Conservation (phyloP, 2,113 vertebrate species). For the Penelope pileata region DNA sequence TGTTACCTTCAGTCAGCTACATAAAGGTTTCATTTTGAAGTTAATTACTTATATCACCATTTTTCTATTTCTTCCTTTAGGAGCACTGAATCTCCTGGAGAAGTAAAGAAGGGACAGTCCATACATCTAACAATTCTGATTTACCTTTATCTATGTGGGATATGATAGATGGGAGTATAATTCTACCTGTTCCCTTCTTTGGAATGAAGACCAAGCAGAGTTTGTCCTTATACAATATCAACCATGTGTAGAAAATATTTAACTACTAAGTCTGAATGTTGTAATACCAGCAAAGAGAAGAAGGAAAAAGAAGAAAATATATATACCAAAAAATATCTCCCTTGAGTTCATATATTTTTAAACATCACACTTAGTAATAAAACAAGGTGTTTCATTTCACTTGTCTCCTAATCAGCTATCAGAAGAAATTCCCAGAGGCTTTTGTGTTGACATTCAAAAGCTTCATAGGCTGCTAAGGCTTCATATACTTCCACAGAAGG, state of each 20-base stretch:
- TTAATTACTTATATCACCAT: neutral
- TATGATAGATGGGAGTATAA: neutral
- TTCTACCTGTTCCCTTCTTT: neutral
- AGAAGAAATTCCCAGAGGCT: constrained; percentile 46
- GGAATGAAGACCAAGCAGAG: neutral
- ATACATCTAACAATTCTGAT: neutral
- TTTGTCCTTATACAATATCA: neutral
- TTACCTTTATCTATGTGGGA: neutral
- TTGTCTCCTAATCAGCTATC: constrained; percentile 65
- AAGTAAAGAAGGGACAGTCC: neutral
- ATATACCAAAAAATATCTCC: neutral
- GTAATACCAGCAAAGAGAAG: neutral
- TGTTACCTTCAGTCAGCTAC: neutral
- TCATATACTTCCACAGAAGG: constrained; percentile 39
- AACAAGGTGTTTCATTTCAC: constrained; percentile 58
- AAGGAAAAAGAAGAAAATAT: neutral
- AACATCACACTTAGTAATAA: constrained; percentile 59
- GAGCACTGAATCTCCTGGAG: neutral
- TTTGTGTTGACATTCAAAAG: constrained; percentile 52
- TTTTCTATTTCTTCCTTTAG: neutral
- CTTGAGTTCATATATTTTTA: constrained; percentile 52
- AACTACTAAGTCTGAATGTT: neutral
- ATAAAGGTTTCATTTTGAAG: neutral
- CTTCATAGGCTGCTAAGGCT: constrained; percentile 27
- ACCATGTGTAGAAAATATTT: neutral